These are phyloP conservation scores for Meteorus colon DNA, from an alignment of 2,888 invertebrate genomes.

Conservation along the genomic window DNA sequence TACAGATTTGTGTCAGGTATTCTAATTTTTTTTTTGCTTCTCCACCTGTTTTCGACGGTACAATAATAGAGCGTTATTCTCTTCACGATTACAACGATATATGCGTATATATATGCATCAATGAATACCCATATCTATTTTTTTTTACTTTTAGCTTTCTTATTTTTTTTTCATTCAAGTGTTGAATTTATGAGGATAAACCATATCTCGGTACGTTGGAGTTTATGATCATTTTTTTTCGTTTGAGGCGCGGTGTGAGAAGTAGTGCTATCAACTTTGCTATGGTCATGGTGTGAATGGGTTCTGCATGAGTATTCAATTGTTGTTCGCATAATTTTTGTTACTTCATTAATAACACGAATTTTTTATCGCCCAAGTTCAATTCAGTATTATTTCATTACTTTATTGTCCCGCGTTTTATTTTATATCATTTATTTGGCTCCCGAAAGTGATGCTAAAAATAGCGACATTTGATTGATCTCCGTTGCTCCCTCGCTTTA, in stretches of 20 bases:
- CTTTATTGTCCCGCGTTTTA: constrained; percentile 6
- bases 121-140: not conserved
- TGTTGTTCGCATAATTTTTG: constrained; percentile 12
- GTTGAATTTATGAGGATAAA: constrained; percentile 19
- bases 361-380: not conserved
- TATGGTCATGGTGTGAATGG: not conserved
- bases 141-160: not conserved
- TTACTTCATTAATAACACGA: not conserved
- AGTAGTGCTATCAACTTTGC: constrained; percentile 7
- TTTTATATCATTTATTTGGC: not conserved
- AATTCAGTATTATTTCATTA: not conserved
- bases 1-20: not conserved
- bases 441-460: not conserved
- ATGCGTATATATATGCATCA: constrained; percentile 33
- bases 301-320: not conserved
- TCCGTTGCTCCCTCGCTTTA: not conserved
- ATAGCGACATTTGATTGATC: not conserved
- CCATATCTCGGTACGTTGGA: not conserved
- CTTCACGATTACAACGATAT: constrained; percentile 43
- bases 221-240: constrained; percentile 1
- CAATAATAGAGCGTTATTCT: constrained; percentile 37
- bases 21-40: not conserved
- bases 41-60: constrained; percentile 7
- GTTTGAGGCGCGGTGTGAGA: constrained; percentile 16
- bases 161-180: not conserved